These are phyloP conservation scores for Pseudotriccus pelzelni DNA, from an alignment of 2,797 vertebrate species.

Conservation along the genomic window DNA sequence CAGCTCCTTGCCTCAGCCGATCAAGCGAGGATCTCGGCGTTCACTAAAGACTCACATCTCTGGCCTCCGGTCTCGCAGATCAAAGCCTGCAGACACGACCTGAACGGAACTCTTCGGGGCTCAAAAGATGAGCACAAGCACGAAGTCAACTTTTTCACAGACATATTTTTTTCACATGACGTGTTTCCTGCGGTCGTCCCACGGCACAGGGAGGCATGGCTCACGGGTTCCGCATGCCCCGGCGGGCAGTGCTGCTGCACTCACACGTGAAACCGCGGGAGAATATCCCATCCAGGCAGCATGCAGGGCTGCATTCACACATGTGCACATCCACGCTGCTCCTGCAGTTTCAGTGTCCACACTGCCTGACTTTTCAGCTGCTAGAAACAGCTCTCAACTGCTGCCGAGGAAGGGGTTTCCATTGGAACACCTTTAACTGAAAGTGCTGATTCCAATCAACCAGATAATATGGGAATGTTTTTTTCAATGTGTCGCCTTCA, in stretches of 20 bases:
- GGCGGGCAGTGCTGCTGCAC: background rate
- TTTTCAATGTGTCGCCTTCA: background rate
- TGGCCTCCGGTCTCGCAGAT: background rate
- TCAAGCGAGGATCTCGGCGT: background rate
- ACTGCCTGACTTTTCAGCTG: background rate
- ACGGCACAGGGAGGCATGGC: fast-evolving
- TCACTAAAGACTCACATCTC: background rate
- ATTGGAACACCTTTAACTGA: fast-evolving
- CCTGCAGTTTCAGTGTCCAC: background rate
- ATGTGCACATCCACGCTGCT: background rate
- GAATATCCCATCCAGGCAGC: fast-evolving
- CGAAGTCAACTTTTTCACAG: background rate
- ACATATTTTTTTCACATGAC: too few species aligned
- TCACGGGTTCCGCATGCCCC: fast-evolving
- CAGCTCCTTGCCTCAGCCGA: background rate
- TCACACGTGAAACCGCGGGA: fast-evolving
- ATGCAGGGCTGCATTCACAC: fast-evolving
- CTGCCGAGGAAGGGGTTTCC: background rate
- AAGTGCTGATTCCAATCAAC: background rate
- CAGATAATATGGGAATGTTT: background rate
- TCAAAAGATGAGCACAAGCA: background rate
- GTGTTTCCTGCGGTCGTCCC: background rate
- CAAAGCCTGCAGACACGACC: background rate
- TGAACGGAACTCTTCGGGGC: fast-evolving
- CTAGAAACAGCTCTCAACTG: background rate